phyloP scores from a whole-genome alignment of 2,113 vertebrate species.

The Pachycephala philippinensis region DNA sequence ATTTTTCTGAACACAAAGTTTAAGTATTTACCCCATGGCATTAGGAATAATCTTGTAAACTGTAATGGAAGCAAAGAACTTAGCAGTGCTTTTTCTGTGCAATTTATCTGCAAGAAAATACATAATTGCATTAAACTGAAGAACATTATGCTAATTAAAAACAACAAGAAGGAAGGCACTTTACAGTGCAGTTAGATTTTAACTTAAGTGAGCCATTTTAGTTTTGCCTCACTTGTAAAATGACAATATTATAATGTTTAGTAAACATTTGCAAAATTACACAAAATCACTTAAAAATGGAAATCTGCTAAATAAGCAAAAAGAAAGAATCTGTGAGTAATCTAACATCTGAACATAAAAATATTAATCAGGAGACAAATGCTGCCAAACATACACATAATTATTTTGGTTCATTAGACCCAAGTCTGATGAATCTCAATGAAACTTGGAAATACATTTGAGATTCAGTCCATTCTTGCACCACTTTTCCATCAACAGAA shows the following conservation, averaged over 20 bases:
- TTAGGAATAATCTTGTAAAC: slow-evolving; percentile 6
- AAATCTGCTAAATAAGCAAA: slow-evolving; percentile 11
- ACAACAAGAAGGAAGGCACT: not conserved
- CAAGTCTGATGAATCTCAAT: not conserved
- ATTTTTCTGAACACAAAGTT: not conserved
- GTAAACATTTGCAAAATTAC: slow-evolving; percentile 14
- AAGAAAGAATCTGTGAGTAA: slow-evolving; percentile 40
- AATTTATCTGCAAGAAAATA: not conserved
- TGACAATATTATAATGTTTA: not conserved
- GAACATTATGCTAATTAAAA: slow-evolving; percentile 13
- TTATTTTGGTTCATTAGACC: slow-evolving; percentile 11
- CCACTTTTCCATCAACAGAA: not conserved
- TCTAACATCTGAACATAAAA: not conserved
- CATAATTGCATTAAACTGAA: not conserved
- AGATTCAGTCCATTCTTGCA: not conserved
- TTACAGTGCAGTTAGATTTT: not conserved
- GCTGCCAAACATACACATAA: slow-evolving; percentile 4
- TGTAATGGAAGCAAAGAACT: not conserved
- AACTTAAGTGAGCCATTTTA: not conserved
- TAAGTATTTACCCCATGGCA: not conserved
- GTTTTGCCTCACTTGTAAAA: not conserved
- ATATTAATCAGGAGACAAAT: slow-evolving; percentile 4
- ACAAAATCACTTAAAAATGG: slow-evolving; percentile 7
- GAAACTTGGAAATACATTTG: not conserved
- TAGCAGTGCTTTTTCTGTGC: not conserved